Evolutionary conservation across 1,140 invertebrate genomes (phyloP), one percentile per base, ranked within the genome.

Genomic region (Delia radicum): DNA sequence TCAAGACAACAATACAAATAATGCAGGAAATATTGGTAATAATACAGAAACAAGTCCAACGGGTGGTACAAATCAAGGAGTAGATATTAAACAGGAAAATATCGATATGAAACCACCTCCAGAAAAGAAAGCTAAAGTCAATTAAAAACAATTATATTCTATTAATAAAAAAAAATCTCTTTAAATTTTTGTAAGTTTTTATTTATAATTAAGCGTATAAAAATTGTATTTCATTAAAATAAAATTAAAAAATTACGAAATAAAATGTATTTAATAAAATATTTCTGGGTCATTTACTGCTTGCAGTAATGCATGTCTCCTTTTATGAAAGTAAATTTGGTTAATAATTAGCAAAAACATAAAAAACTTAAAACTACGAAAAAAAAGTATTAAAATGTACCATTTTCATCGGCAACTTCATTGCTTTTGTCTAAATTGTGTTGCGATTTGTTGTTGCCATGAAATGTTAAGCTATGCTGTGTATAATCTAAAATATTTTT

Each of bases 51-150:
- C 76, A 31, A 77, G 76, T 67, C 71, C 72, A 42, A 37, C 75
- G 48, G 65, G 33, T 29, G 15, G 12, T 15, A 10, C 15, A 12
- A 63, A 74, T 24, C 80, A 78, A 5, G 83, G 82, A 18, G 75
- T 86, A 71, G 88, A 90, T 74, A 87, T 89, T n/a, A 89, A 94
- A 87, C 88, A 88, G 24, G 92, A 94, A 80, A 92, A 92, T 80
- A 89, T 91, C 79, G 91, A 92, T 80, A 92, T 94, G 91, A 95
- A 95, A 87, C 94, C 94, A 75, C 94, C 94, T 26, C 94, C 94
- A 77, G 95, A 96, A 81, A 96, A 95, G 81, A 96, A 95, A 86
- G 90, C 90, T 29, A 91, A 94, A 86, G 18, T 27, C 2, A 65
- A 65, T 65, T 28, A 28, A 26, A 26, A 63, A 63, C 61, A 27